Base-by-base conservation (phyloP, 2,888 invertebrate species). In the Oscheius sp. region DNA sequence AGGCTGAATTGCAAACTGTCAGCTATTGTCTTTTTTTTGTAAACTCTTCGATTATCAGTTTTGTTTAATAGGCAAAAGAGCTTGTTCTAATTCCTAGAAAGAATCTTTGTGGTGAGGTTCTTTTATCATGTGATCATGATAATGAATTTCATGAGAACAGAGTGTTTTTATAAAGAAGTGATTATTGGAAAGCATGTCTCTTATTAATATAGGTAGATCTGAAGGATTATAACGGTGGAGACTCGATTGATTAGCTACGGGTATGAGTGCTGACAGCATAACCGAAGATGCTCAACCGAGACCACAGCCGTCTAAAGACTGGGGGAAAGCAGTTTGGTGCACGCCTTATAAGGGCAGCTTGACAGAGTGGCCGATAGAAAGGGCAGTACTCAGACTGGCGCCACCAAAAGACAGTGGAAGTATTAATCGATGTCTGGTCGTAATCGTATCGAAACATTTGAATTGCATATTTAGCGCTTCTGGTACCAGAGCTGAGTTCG, bases 201-300 rank as follows among this genome's bases (percentile, higher is more conserved):
- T 7, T 48, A 21, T n/a, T n/a, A 48, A 48, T 48, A 47, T 4
- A 47, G 13, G 11, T 4, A 9, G 48, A 29, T 42, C 13, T 21
- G 2, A 47, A n/a, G 62, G 37, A 11, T 29, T 57, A n/a, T 33
- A 59, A 11, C 42, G 37, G n/a, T 48, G 37, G 37, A 68, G 70
- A 70, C 58, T 70, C 70, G 33, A 35, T 58, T 37, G 58, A 70
- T 57, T 59, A 59, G 70, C 70, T 70, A 70, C 70, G 70, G 70
- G 70, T 70, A 70, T 70, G 70, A 48, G 5, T 11, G 7, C 21
- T 13, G 29, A 10, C 9, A 70, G 29, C 68, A 68, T 68, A 68
- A 68, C 68, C 68, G 68, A 42, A 68, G 68, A 21, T 53, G 53
- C 68, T 68, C 53, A 53, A 55, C 55, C 55, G 68, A 37, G 68